Base-by-base conservation (phyloP, 2,797 vertebrate species). In the Hoplostethus atlanticus region DNA sequence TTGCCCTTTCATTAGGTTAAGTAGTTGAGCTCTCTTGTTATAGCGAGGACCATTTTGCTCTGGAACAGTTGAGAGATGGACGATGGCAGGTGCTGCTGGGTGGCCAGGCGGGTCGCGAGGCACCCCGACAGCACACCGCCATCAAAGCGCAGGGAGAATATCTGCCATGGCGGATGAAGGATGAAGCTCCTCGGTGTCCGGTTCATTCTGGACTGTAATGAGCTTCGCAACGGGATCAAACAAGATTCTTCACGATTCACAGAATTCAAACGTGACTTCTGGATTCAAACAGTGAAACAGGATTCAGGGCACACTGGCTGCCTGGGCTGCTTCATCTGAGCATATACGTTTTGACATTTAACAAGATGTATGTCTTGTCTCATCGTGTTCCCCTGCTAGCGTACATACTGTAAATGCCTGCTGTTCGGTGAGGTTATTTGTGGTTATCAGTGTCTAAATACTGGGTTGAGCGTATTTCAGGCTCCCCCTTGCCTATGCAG, bases 51-150 rank as follows among this genome's bases (percentile, higher is more conserved):
- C n/a, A 34, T 44, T 47, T 46, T 9, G 52, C 10, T 16, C 51
- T 38, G 16, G 44, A 60, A 77, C 63, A 65, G 62, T 2, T 68
- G 53, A 78, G 64, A 52, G 58, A 8, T 67, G 25, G 61, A 55
- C 62, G 77, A 73, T 80, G 83, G 84, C 84, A 88, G 80, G 83
- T 85, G 86, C 83, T 58, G 56, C 79, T 83, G 84, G 86, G 79
- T 78, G 77, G 77, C 44, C 21, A 64, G n/a, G 4, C 59, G 28
- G 62, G 56, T 76, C 71, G 71, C 55, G 42, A 67, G 57, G 71
- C 55, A 21, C 44, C 53, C 52, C 1, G 52, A 61, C 42, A 21
- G 62, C 68, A 67, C 48, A 61, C 66, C 47, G 71, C 30, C 64
- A 76, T 76, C 75, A 80, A 73, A 77, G 67, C 68, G 54, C 53